Evolutionary conservation across 2,888 invertebrate genomes (phyloP).

Genomic region (Himalopsyche kuldschensis): DNA sequence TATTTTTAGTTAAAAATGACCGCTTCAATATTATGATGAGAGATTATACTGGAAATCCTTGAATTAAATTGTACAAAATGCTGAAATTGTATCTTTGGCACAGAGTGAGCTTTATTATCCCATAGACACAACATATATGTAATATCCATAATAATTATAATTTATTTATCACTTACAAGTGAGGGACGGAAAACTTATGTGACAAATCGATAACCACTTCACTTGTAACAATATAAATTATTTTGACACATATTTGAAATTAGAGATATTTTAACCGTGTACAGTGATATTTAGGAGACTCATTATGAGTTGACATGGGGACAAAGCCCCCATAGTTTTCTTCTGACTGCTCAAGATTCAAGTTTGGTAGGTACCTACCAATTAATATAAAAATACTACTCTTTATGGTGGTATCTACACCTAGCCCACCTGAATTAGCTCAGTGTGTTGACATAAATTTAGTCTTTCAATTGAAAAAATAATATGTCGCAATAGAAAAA

Average conservation of each 20-base stretch:
- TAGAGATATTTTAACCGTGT: too few relatives aligned
- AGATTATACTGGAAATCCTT: neutral
- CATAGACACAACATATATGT: neutral
- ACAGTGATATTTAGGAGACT: too few relatives aligned
- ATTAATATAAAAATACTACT: too few relatives aligned
- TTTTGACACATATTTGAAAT: neutral
- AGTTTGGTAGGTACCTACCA: too few relatives aligned
- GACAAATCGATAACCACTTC: neutral
- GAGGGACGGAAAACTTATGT: neutral
- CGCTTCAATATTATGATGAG: conserved; percentile 8
- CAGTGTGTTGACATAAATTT: too few relatives aligned
- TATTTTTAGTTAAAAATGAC: conserved; percentile 1
- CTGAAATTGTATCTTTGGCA: conserved; percentile 24
- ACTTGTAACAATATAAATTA: neutral
- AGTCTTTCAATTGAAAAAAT: too few relatives aligned
- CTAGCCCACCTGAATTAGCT: too few relatives aligned
- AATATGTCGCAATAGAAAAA: too few relatives aligned
- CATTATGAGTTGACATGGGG: too few relatives aligned
- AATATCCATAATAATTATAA: neutral
- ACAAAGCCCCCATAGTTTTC: too few relatives aligned
- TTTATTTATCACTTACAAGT: neutral
- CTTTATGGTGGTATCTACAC: too few relatives aligned
- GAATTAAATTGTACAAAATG: conserved; percentile 14
- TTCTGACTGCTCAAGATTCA: too few relatives aligned
- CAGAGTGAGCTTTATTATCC: neutral